phyloP scores from a whole-genome alignment of 2,888 invertebrate genomes.

The Calameuta pallipes region DNA sequence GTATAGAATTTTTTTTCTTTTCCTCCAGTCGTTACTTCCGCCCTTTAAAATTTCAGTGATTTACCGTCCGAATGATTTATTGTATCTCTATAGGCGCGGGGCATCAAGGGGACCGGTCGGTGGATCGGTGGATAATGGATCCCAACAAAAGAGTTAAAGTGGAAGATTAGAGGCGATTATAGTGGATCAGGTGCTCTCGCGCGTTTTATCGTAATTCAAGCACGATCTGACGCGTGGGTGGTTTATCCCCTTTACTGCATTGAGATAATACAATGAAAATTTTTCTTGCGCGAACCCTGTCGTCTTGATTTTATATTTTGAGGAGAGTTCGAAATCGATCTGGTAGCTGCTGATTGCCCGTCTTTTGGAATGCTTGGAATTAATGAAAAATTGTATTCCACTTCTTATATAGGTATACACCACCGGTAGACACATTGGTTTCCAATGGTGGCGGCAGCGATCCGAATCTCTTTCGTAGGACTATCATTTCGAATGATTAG shows the following conservation, averaged over 20 bases:
- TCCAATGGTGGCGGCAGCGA: background rate
- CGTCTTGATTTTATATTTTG: background rate
- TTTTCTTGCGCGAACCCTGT: background rate
- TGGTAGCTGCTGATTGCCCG: background rate
- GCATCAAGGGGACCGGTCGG: conserved; percentile 12
- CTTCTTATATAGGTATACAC: background rate
- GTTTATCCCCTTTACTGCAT: conserved; percentile 40
- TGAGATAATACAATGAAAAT: conserved; percentile 50
- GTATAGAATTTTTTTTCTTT: background rate
- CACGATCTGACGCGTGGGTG: conserved; percentile 60
- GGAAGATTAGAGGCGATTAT: conserved; percentile 66
- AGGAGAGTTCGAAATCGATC: background rate
- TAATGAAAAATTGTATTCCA: background rate
- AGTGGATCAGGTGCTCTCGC: conserved; percentile 60
- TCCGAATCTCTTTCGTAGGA: conserved; percentile 37
- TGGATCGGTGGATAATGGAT: conserved; percentile 33
- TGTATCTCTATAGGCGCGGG: conserved; percentile 35
- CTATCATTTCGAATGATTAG: conserved; percentile 63
- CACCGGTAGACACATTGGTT: background rate
- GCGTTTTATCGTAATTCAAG: conserved; percentile 58
- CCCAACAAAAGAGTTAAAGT: conserved; percentile 60
- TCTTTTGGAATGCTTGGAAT: background rate
- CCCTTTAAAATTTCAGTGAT: conserved; percentile 51
- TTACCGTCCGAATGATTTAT: conserved; percentile 61
- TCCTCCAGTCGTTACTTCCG: conserved; percentile 40